These are phyloP conservation scores for Lasioglossum pauxillum DNA, from an alignment of 2,888 invertebrate species.

Conservation along the genomic window DNA sequence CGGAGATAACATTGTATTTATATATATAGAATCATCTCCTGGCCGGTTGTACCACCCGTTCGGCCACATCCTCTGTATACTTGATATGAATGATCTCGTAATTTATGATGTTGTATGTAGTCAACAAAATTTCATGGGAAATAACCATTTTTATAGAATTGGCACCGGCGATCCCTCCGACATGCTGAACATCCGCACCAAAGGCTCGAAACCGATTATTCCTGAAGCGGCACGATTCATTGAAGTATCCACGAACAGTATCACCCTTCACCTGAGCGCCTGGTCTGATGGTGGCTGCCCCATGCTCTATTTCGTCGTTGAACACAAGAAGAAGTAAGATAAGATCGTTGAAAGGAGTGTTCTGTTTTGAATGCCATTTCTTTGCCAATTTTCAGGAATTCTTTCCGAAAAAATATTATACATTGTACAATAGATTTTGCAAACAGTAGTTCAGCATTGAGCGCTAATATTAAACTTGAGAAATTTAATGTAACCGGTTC, in stretches of 20 bases:
- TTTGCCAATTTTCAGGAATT: not conserved
- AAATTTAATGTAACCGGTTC: constrained; percentile 12
- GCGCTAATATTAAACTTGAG: too few species aligned
- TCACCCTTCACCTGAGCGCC: constrained; percentile 95
- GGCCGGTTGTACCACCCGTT: too few species aligned
- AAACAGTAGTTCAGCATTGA: not conserved
- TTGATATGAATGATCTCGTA: too few species aligned
- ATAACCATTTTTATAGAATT: constrained; percentile 86
- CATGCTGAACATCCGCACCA: constrained; percentile 94
- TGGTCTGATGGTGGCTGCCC: constrained; percentile 98
- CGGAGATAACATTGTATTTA: too few species aligned
- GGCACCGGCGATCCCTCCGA: constrained; percentile 96
- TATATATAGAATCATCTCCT: too few species aligned
- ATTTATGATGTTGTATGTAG: not conserved
- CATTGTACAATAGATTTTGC: not conserved
- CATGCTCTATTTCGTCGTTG: constrained; percentile 97
- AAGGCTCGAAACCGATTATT: constrained; percentile 96
- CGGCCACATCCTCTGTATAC: too few species aligned
- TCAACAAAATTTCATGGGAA: not conserved
- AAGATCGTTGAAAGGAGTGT: not conserved
- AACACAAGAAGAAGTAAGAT: constrained; percentile 95
- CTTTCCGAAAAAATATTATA: not conserved
- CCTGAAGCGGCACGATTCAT: constrained; percentile 96
- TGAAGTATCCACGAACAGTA: constrained; percentile 96
- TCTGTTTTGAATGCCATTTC: not conserved